Evolutionary conservation across 2,797 vertebrate species (phyloP), one percentile per base, ranked within the genome.

Genomic region (Silurus aristotelis): DNA sequence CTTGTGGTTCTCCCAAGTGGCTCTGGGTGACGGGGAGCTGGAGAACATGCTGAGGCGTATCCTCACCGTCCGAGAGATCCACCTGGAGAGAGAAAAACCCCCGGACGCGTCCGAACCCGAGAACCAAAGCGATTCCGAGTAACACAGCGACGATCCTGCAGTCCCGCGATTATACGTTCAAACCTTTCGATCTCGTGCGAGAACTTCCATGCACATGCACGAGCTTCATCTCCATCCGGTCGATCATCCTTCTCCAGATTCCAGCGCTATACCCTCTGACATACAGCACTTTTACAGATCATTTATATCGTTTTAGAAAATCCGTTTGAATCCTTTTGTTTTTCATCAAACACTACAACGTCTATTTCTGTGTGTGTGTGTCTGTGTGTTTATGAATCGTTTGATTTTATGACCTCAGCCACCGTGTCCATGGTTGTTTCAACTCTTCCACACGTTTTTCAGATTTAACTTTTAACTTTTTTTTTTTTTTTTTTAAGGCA

Each of bases 11-110:
- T 98, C 98, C 89, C 96, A 96, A 38, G 93, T 95, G 73, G 93
- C 97, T 3, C 96, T 99, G 92, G 98, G 98, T 20, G 96, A 96
- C 58, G 91, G 88, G 88, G 97, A 96, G 90, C 95, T 99, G 96
- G 97, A 98, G 91, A 96, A 95, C 94, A 99, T 99, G 98, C 95
- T 99, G 89, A 97, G 94, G 9, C 95, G 98, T 78, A 98, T 99
- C 92, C 96, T 99, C 84, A 96, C 96, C 83, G 96, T 99, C 92
- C 94, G 97, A 91, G 97, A 99, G 93, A 94, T 99, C 89, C 97
- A 99, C 0, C 94, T 97, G 88, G 95, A 96, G 93, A 95, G 95
- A 92, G 95, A 95, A 91, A 96, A 96, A 94, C 93, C 93, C 88
- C 94, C 93, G 93, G 91, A 91, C 80, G 94, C 94, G 12, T 75